Conservation (phyloP, 2,888 invertebrate genomes). For the Eupelmus urozonus region DNA sequence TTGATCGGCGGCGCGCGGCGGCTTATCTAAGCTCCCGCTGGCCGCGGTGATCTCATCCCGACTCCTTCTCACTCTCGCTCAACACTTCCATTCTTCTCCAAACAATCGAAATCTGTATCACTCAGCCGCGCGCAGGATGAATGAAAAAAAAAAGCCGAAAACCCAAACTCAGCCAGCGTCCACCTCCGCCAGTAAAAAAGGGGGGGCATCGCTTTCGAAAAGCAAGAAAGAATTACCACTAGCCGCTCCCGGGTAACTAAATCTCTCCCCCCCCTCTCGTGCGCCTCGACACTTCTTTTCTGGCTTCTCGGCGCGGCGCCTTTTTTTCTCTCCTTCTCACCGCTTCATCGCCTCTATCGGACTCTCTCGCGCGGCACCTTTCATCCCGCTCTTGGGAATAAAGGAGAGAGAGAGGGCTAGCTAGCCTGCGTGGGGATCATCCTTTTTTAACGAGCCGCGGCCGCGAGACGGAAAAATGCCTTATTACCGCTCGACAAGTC, state of each 20-base stretch:
- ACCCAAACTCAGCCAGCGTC: too few relatives aligned
- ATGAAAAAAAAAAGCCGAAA: too few relatives aligned
- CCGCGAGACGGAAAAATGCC: conserved; percentile 35
- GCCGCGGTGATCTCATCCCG: too few relatives aligned
- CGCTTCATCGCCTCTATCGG: conserved; percentile 55
- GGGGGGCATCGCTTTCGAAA: not conserved
- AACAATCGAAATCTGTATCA: conserved; percentile 28
- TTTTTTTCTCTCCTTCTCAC: conserved; percentile 39
- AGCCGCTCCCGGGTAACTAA: conserved; percentile 9
- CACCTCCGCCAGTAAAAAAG: not conserved
- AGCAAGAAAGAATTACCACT: conserved; percentile 13
- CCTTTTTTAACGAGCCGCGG: conserved; percentile 49
- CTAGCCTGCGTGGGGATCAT: conserved; percentile 30
- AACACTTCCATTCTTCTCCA: too few relatives aligned
- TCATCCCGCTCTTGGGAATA: conserved; percentile 50
- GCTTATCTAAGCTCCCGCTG: too few relatives aligned
- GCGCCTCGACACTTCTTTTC: conserved; percentile 21
- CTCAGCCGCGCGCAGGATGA: not conserved
- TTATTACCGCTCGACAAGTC: conserved; percentile 33
- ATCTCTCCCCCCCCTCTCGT: not conserved
- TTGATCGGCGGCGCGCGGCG: not conserved
- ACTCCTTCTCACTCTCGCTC: not conserved
- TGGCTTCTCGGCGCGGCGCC: conserved; percentile 8
- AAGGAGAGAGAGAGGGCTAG: not conserved
- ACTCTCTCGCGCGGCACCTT: conserved; percentile 51